Percentiles rank a stretch among this genome's conserved stretches.
Conservation (phyloP, 2,888 invertebrate genomes). For the Lepidocyrtoides sp. region DNA sequence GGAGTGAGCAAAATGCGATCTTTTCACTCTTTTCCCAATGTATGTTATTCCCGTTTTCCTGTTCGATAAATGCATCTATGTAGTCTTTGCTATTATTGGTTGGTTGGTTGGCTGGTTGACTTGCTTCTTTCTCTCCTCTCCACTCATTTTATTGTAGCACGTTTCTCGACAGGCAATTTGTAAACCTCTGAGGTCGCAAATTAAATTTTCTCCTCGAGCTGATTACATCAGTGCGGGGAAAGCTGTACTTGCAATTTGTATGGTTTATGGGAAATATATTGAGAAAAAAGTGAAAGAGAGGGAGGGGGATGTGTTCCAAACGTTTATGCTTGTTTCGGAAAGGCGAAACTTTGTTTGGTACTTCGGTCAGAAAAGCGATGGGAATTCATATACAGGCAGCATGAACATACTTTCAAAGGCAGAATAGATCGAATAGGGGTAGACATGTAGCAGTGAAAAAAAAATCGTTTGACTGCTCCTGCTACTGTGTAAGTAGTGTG, state of each 20-base stretch:
- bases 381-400: neutral
- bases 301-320: slow-evolving; percentile 44
- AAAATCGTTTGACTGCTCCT: slow-evolving; percentile 27
- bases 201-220: slow-evolving; percentile 84
- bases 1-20: slow-evolving; percentile 59
- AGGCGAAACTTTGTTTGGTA: slow-evolving; percentile 57
- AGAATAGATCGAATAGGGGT: slow-evolving; percentile 53
- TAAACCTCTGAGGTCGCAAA: slow-evolving; percentile 85
- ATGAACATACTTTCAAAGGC: slow-evolving; percentile 53
- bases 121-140: slow-evolving; percentile 66
- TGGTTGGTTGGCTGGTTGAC: slow-evolving; percentile 68
- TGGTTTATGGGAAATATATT: slow-evolving; percentile 12
- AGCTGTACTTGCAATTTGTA: slow-evolving; percentile 2
- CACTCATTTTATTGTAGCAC: slow-evolving; percentile 83
- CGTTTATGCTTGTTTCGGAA: slow-evolving; percentile 34
- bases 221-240: slow-evolving; percentile 81
- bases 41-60: slow-evolving; percentile 54
- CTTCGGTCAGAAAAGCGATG: too few relatives aligned
- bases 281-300: slow-evolving; percentile 66
- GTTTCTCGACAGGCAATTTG: slow-evolving; percentile 85
- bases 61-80: slow-evolving; percentile 56
- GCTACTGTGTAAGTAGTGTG: too few relatives aligned
- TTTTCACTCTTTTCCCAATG: slow-evolving; percentile 66
- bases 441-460: slow-evolving; percentile 27
- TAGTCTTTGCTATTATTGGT: slow-evolving; percentile 65